Conservation (phyloP, 2,888 invertebrate genomes). For the Spatulosminthurus flaviceps region DNA sequence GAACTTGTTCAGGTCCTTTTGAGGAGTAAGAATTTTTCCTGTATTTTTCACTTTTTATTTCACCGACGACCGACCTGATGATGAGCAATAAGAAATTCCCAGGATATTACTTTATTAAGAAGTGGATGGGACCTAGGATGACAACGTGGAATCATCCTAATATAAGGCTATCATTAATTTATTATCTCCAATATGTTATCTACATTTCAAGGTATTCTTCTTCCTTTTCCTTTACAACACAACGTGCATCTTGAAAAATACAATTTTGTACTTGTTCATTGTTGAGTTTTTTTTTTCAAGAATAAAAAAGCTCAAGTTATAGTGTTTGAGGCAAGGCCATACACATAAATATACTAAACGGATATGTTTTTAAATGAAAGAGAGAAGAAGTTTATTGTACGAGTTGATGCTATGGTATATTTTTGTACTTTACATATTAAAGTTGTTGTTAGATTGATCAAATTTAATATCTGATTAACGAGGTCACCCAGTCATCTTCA, state of each 20-base stretch:
- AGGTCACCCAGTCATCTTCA: slow-evolving; percentile 9
- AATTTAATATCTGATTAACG: slow-evolving; percentile 10
- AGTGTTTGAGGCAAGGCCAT: background rate
- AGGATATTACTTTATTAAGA: too few species aligned
- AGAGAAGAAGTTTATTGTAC: background rate
- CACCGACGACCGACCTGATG: too few species aligned
- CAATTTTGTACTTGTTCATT: background rate
- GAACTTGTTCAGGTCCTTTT: too few species aligned
- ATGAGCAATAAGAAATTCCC: too few species aligned
- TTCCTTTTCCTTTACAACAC: background rate
- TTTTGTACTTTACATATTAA: background rate
- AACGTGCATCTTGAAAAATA: too few species aligned
- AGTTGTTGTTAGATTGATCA: slow-evolving; percentile 11
- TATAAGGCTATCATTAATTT: background rate
- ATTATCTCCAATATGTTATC: background rate
- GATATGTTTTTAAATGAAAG: too few species aligned
- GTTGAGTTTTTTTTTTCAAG: background rate
- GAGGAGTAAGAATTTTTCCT: too few species aligned
- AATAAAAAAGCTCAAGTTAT: background rate
- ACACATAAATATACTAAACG: background rate
- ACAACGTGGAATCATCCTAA: too few species aligned
- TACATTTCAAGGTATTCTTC: background rate
- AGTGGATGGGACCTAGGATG: too few species aligned
- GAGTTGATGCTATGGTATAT: too few species aligned
- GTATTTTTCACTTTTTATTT: too few species aligned